Conservation (phyloP, 23 tunicate genomes). For the Trididemnum clinides region DNA sequence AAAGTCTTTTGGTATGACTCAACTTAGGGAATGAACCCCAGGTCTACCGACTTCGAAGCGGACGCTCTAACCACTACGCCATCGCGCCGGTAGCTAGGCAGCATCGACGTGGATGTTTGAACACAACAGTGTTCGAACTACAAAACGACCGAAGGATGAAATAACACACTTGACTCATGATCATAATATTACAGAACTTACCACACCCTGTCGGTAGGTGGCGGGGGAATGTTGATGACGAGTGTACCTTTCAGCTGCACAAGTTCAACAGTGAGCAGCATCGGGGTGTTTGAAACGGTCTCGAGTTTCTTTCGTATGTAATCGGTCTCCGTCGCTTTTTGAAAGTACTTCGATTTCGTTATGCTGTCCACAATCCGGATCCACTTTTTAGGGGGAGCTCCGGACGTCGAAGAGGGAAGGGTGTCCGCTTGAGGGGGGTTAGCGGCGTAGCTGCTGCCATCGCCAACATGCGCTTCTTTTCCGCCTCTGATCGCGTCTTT, state of each 20-base stretch:
- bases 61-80: too few relatives aligned
- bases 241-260: constrained; percentile 66
- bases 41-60: too few relatives aligned
- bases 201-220: constrained; percentile 94
- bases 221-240: constrained; percentile 82
- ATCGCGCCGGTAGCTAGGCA: too few relatives aligned
- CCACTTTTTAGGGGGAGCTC: constrained; percentile 63
- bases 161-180: too few relatives aligned
- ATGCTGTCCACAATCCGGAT: constrained; percentile 76
- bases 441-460: neutral
- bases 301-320: constrained; percentile 82
- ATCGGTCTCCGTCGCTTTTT: constrained; percentile 69
- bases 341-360: constrained; percentile 81
- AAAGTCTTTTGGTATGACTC: too few relatives aligned
- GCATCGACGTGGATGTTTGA: too few relatives aligned
- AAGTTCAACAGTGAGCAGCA: constrained; percentile 81
- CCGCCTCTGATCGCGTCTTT: constrained; percentile 39
- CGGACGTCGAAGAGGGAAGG: neutral
- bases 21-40: too few relatives aligned
- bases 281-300: constrained; percentile 90
- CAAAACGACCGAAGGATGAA: too few relatives aligned
- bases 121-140: too few relatives aligned
- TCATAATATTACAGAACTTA: constrained; percentile 11
- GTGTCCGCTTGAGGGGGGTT: neutral
- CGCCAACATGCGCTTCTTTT: constrained; percentile 18